Evolutionary conservation across 2,797 vertebrate genomes (phyloP).

Genomic region (Phataginus tricuspis): DNA sequence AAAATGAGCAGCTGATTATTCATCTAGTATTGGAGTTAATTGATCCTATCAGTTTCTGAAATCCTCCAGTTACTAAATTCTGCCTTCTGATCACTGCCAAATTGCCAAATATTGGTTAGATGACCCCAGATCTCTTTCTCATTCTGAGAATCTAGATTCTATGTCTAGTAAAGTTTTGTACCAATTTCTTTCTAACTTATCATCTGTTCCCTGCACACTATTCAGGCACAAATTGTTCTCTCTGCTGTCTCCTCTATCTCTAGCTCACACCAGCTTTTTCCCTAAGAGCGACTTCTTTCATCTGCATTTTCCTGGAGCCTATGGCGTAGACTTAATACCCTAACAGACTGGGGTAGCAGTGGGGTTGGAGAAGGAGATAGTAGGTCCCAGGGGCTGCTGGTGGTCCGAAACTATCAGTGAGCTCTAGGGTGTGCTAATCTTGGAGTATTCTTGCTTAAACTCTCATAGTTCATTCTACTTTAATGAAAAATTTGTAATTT

Average conservation of each 20-base stretch:
- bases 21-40: not conserved
- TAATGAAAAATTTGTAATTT: conserved; percentile 23
- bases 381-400: not conserved
- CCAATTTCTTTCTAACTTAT: not conserved
- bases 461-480: not conserved
- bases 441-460: not conserved
- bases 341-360: not conserved
- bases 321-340: not conserved
- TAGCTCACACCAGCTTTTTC: not conserved
- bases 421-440: not conserved
- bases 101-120: not conserved
- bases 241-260: not conserved
- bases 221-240: not conserved
- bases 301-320: not conserved
- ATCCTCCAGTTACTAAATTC: not conserved
- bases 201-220: not conserved
- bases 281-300: not conserved
- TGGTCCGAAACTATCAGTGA: not conserved
- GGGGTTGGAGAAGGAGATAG: not conserved
- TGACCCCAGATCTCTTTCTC: not conserved
- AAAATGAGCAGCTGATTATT: not conserved
- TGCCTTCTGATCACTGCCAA: not conserved
- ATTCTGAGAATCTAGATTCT: not conserved
- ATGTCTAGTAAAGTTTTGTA: not conserved
- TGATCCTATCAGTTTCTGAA: not conserved